Base-by-base conservation (phyloP, 2,797 vertebrate genomes). In the Smutsia gigantea region DNA sequence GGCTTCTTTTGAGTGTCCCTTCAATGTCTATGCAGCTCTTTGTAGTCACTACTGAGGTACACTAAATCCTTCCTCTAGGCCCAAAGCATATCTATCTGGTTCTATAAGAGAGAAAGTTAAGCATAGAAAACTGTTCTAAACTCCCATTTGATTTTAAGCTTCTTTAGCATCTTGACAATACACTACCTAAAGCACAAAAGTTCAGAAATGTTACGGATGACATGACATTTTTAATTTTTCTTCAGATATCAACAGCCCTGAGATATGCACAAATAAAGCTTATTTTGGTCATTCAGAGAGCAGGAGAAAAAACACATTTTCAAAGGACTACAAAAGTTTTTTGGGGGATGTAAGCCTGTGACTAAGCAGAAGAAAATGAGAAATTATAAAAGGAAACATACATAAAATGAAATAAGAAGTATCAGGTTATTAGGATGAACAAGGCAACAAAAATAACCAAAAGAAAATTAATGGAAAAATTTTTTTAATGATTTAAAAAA, bases 261-360 rank as follows among this genome's bases (percentile, higher is more conserved):
- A 77, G 68, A 46, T 87, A 87, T 71, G 75, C 39, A 87, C 78
- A 83, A 77, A 87, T 68, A 91, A 94, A 78, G 14, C 23, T 72
- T 31, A 83, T 77, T 83, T 77, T 29, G 11, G 23, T 59, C 87
- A 64, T 87, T 87, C n/a, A 87, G 37, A 78, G 55, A 95, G 4
- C 23, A 87, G n/a, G 74, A 51, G 74, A 51, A 83, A 92, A 51
- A 61, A 88, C 34, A 92, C 25, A 15, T 42, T 31, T 84, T 84
- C 25, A 29, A 83, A 92, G 49, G 29, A 75, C 34, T 63, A 71
- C n/a, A 78, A 2, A 42, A 5, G 4, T 63, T 23, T 88, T 90
- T 63, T 78, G 27, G 83, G 53, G 34, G 25, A 6, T 57, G 51
- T 87, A 71, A 77, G 69, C 18, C 64, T 61, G n/a, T 90, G 81